Evolutionary conservation across 2,113 vertebrate species (phyloP), one percentile per base, ranked within the genome.

Genomic region (Alaudala cheleensis): DNA sequence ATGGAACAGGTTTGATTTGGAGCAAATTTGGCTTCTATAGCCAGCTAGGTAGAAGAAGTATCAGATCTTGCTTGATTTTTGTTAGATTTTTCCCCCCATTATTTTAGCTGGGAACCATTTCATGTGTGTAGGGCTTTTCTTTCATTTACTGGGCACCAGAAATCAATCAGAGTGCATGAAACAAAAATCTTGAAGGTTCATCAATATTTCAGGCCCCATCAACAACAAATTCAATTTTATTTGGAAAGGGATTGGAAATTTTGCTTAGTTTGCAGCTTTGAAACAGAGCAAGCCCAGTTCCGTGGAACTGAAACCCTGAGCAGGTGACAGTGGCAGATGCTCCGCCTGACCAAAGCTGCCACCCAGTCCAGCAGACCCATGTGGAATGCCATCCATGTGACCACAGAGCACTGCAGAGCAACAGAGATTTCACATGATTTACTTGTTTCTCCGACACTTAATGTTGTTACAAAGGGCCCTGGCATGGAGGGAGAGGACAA

Each of bases 401-500:
- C n/a, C 24, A n/a, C 15, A 40, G 31, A 81, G 24, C 26, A 8
- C 29, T 74, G 29, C 12, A 61, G 24, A 60, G 12, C n/a, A 70
- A 13, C 16, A 39, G 40, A 29, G 18, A 14, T 9, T 71, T 88
- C 50, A 53, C 26, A 5, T 6, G 0, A 42, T 54, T 31, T 58
- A 18, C 78, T 87, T 70, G 33, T 47, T 84, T 92, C 37, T 77
- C 17, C 45, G 4, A 2, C n/a, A 24, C 20, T 40, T 49, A 12
- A 6, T 14, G 28, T 44, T 14, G 28, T 44, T 57, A 39, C 70
- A 76, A 73, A 80, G 34, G 37, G 11, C 29, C 20, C 50, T 60
- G 49, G 19, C 7, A 16, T 0, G 5, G 40, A 86, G 19, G 6
- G 23, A 76, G 28, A 1, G 7, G 25, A 24, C 0, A 2, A 66